Base-by-base conservation (phyloP, 2,888 invertebrate species). In the Melangyna quadrimaculata region DNA sequence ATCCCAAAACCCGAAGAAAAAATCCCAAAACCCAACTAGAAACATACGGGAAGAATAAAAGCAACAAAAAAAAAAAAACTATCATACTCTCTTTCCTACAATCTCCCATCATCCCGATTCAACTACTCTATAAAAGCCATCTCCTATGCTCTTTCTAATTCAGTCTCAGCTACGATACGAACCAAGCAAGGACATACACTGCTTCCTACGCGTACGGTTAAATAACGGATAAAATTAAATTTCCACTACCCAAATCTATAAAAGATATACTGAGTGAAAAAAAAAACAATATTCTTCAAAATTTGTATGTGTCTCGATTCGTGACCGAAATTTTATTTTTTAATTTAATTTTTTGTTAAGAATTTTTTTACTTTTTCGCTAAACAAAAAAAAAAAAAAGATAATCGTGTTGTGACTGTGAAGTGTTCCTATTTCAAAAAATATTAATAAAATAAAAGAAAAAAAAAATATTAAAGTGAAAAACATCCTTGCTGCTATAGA, bases 121-220 rank as follows among this genome's bases (percentile, higher is more conserved):
- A 78, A 78, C 61, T 87, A 88, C 87, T 89, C 89, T 89, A 89
- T 89, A 89, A 89, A 89, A 89, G 89, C 89, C 88, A 89, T 88
- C 88, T 71, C 88, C 71, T 77, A 75, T 78, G 77, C 87, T 87
- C 83, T 87, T 87, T 80, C 87, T 87, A 87, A 89, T 88, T 89
- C 88, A 89, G 89, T 89, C 89, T 89, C 88, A 88, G 88, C 88
- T 88, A 88, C 88, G 88, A 88, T 88, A 87, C 88, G 87, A 88
- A 78, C 83, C 87, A 84, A 87, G 87, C 70, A 83, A 80, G 81
- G 81, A 86, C 78, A 72, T 17, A 80, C 69, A 84, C 32, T 84
- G 84, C 67, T 75, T 22, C 72, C n/a, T 48, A 27, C 84, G 84
- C 80, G 84, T 67, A 80, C 84, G 84, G 80, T 75, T 74, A 55